These are phyloP conservation scores for Microplitis demolitor DNA, from an alignment of 1,140 invertebrate genomes.

Conservation along the genomic window DNA sequence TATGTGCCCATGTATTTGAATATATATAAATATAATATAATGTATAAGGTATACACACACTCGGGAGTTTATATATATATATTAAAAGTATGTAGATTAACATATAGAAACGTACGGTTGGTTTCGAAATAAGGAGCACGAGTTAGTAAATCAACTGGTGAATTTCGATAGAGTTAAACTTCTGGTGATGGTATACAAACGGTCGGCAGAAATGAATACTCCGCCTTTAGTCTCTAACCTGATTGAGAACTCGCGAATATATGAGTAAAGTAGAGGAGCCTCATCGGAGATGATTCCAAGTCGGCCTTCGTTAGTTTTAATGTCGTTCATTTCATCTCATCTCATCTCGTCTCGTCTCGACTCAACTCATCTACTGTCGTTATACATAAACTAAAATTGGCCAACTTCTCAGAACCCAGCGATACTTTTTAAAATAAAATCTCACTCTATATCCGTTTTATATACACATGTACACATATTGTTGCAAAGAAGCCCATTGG, in stretches of 20 bases:
- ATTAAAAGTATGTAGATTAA: constrained; percentile 53
- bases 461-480: not conserved
- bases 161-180: constrained; percentile 24
- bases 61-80: constrained; percentile 20
- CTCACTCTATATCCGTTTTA: not conserved
- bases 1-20: no score
- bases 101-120: constrained; percentile 55
- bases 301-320: constrained; percentile 46
- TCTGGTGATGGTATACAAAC: constrained; percentile 2
- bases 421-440: constrained; percentile 3
- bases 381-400: constrained; percentile 19
- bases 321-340: constrained; percentile 26
- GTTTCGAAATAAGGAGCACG: constrained; percentile 44
- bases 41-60: not conserved
- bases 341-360: no score
- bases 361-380: not conserved
- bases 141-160: constrained; percentile 57
- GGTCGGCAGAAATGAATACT: constrained; percentile 50
- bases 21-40: not conserved
- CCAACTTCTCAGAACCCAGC: constrained; percentile 18
- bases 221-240: constrained; percentile 29
- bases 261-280: not conserved
- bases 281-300: constrained; percentile 2
- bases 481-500: not conserved
- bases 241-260: constrained; percentile 22